Conservation (phyloP, 2,113 vertebrate genomes). For the Lamprologus ornatipinnis region DNA sequence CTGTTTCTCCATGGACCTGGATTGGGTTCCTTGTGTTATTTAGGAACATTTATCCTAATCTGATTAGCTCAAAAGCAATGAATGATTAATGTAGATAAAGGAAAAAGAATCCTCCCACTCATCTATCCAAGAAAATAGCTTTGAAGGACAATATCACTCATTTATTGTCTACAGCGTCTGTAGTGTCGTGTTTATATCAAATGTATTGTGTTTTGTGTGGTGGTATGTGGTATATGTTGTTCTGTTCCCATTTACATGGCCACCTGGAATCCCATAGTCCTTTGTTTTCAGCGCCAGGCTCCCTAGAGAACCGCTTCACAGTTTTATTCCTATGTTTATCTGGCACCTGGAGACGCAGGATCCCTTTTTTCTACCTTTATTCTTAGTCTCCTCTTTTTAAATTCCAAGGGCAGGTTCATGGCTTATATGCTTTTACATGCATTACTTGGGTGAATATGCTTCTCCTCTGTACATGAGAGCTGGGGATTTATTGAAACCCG, state of each 20-base stretch:
- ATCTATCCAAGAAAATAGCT: not conserved
- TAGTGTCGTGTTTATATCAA: not conserved
- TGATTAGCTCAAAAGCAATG: not conserved
- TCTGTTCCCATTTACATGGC: not conserved
- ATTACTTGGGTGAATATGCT: not conserved
- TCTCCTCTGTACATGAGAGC: not conserved
- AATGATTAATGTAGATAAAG: not conserved
- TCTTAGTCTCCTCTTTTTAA: not conserved
- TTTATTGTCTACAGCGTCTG: not conserved
- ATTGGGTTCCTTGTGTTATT: not conserved
- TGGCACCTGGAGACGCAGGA: not conserved
- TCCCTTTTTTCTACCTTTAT: not conserved
- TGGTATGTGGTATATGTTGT: not conserved
- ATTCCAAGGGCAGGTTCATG: not conserved
- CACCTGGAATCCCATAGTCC: not conserved
- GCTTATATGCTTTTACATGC: not conserved
- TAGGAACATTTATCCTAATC: not conserved
- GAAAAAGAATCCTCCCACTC: not conserved
- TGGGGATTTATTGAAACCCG: not conserved
- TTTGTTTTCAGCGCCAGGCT: not conserved
- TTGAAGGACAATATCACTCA: not conserved
- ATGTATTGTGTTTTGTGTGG: fast-evolving
- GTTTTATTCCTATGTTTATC: not conserved
- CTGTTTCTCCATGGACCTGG: not conserved
- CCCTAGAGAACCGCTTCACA: not conserved